Percentiles rank a stretch among this genome's conserved stretches.
These are phyloP conservation scores for Solenopsis fugax DNA, from an alignment of 1,140 invertebrate genomes.

Conservation along the genomic window DNA sequence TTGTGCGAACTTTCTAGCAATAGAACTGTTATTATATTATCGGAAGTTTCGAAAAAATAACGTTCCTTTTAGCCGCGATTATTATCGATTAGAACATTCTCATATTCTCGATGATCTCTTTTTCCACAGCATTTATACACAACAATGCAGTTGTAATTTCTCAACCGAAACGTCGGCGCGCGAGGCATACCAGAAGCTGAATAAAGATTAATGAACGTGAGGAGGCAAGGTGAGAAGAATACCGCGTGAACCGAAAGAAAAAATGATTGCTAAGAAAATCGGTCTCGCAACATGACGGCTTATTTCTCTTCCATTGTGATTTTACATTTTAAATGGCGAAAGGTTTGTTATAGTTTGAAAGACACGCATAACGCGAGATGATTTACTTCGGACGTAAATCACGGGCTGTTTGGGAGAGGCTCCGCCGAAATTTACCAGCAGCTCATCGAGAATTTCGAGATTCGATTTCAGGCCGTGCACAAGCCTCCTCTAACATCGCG, in stretches of 20 bases:
- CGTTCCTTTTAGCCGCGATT: neutral
- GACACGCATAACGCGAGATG: slow-evolving; percentile 60
- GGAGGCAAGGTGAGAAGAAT: neutral
- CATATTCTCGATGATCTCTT: neutral
- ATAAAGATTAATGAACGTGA: slow-evolving; percentile 59
- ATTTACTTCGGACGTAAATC: slow-evolving; percentile 73
- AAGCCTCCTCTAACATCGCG: slow-evolving; percentile 42
- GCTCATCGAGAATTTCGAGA: slow-evolving; percentile 65
- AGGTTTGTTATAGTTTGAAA: slow-evolving; percentile 47
- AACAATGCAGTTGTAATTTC: slow-evolving; percentile 39
- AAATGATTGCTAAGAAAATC: slow-evolving; percentile 46
- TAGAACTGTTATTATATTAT: neutral
- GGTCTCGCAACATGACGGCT: neutral
- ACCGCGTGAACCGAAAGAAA: slow-evolving; percentile 16
- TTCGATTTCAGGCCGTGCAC: slow-evolving; percentile 60
- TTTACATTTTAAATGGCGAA: slow-evolving; percentile 50
- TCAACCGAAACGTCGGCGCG: neutral
- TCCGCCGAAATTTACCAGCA: slow-evolving; percentile 46
- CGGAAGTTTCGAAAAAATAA: neutral
- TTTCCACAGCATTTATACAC: neutral
- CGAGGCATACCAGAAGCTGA: neutral
- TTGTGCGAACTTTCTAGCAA: neutral
- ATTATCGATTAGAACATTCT: slow-evolving; percentile 7
- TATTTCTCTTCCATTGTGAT: slow-evolving; percentile 22
- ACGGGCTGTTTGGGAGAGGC: slow-evolving; percentile 30